These are phyloP conservation scores for Camponotus pennsylvanicus DNA, from an alignment of 1,140 invertebrate species.

Conservation along the genomic window DNA sequence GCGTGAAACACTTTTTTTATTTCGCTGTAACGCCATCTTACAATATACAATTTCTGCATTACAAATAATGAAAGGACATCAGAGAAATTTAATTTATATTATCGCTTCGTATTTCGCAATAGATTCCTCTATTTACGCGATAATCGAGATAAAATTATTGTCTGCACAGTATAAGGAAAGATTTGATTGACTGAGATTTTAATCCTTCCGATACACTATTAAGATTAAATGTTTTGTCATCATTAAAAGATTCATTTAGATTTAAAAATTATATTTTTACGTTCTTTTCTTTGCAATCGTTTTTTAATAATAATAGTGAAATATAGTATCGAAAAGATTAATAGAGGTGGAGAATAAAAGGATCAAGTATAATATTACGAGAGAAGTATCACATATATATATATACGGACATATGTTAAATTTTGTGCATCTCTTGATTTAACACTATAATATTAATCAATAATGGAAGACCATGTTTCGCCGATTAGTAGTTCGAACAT, in stretches of 20 bases:
- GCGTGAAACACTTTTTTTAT: background rate
- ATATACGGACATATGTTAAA: background rate
- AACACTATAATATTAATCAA: constrained; percentile 34
- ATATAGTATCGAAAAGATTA: constrained; percentile 38
- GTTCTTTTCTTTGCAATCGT: background rate
- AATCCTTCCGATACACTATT: constrained; percentile 12
- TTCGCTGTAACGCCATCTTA: constrained; percentile 25
- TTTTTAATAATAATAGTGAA: background rate
- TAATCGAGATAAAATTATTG: background rate
- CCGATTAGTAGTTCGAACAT: background rate
- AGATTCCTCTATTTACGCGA: background rate
- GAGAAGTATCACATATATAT: constrained; percentile 4
- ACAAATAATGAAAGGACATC: background rate
- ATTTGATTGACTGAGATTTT: background rate
- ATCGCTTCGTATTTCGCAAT: constrained; percentile 18
- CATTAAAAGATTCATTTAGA: background rate
- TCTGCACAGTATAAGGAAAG: background rate
- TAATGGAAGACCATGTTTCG: constrained; percentile 51
- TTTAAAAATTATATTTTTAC: constrained; percentile 15
- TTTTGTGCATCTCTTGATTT: constrained; percentile 25
- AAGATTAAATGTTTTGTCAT: background rate
- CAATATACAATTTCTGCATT: background rate
- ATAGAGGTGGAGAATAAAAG: background rate
- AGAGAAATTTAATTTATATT: constrained; percentile 25
- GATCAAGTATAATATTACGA: background rate